A percentile compares a stretch with the other conserved stretches of the same genome.
phyloP scores from a whole-genome alignment of 2,888 invertebrate species.

The Syrista parreyssii region DNA sequence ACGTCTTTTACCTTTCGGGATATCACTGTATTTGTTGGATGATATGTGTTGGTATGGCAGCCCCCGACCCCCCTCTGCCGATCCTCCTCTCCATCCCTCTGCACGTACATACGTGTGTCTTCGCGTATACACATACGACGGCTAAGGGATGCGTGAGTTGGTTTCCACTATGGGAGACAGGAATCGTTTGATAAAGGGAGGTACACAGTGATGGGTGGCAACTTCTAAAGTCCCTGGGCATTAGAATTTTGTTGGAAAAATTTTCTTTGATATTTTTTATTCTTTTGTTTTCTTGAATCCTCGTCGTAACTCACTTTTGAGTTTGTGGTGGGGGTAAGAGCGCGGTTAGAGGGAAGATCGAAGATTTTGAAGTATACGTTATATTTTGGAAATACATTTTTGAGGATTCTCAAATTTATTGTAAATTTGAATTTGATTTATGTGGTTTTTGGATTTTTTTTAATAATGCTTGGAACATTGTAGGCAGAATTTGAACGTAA shows the following conservation, averaged over 20 bases:
- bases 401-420: too few relatives aligned
- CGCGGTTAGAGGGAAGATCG: background rate
- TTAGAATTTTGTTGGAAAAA: background rate
- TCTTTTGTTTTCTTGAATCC: background rate
- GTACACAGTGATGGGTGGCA: constrained; percentile 29
- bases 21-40: background rate
- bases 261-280: background rate
- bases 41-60: background rate
- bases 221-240: constrained; percentile 13
- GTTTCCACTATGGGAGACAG: constrained; percentile 28
- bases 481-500: background rate
- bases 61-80: background rate
- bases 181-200: constrained; percentile 41
- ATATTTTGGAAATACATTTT: background rate
- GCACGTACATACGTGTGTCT: background rate
- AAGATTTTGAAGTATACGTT: background rate
- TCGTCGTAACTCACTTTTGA: background rate
- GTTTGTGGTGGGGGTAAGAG: background rate
- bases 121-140: background rate
- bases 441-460: background rate
- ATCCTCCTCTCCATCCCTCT: too few relatives aligned
- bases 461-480: background rate
- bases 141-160: background rate
- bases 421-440: too few relatives aligned
- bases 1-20: constrained; percentile 5